Base-by-base conservation (phyloP, 2,113 vertebrate genomes). In the Notarius quadriscutis region DNA sequence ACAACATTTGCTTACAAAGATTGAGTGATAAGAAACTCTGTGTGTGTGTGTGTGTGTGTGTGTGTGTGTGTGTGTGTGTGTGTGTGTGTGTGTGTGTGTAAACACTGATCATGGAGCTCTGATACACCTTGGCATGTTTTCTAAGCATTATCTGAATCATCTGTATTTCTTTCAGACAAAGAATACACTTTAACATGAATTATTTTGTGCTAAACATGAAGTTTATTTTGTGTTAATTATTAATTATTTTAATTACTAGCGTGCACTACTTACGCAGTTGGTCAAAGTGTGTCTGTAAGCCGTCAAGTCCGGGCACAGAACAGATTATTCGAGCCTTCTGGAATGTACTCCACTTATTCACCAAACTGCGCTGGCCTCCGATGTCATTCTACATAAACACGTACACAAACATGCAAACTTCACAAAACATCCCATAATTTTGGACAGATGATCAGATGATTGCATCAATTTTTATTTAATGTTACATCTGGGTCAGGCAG, bases 271-370 rank as follows among this genome's bases (percentile, higher is more conserved):
- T 90, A 96, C 96, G 95, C 86, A 96, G 94, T 87, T 95, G 95
- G 92, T 96, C 94, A 10, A 96, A 96, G 91, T 96, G 94, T 71
- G 96, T 96, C 89, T 96, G 95, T 51, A 96, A 92, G 84, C 95
- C 95, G 12, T 96, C 95, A n/a, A 94, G 91, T 80, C 96, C 95
- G 0, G 95, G 95, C 77, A 96, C 93, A 11, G 95, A 96, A 57
- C 96, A 96, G 48, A 96, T 93, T 88, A 96, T 89, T n/a, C 96
- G 94, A 67, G 96, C 93, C 89, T 96, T 96, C 89, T 96, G 95
- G 88, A 96, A 96, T 12, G 96, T 96, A 69, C 96, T 96, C 96
- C 96, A 96, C 91, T 96, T 96, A 79, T 96, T 94, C 18, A 96
- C 96, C 88, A 96, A 89, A 91, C 95, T 96, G 75, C 96, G 94